Conservation (phyloP, 2,113 vertebrate species). For the Microtus montanus region DNA sequence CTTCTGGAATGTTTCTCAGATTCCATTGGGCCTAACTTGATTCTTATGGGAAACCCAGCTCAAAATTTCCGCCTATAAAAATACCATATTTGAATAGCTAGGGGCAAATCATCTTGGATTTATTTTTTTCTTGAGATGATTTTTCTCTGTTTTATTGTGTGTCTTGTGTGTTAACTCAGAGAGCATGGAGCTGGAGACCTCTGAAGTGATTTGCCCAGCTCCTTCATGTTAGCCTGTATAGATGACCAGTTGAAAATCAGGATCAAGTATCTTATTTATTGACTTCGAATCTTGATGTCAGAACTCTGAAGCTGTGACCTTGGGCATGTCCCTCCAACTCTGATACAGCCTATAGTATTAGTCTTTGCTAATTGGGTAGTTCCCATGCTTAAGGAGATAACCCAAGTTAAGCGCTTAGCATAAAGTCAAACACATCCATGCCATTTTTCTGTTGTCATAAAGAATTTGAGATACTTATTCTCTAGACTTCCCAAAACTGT, state of each 20-base stretch:
- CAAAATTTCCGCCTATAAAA: neutral
- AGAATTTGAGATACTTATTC: conserved; percentile 31
- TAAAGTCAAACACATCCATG: neutral
- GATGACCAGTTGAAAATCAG: neutral
- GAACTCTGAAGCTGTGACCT: neutral
- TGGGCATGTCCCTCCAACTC: neutral
- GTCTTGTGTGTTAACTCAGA: neutral
- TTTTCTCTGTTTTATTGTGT: neutral
- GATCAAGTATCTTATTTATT: neutral
- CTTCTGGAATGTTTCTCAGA: neutral
- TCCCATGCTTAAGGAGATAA: neutral
- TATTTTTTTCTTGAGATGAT: neutral
- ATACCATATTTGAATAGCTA: neutral
- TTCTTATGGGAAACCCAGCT: neutral
- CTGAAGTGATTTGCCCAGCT: neutral
- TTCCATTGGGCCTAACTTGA: neutral
- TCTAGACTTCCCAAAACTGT: conserved; percentile 2
- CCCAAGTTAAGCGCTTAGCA: neutral
- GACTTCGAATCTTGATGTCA: neutral
- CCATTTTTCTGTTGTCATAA: conserved; percentile 39
- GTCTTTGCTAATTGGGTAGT: neutral
- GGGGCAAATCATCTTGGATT: neutral
- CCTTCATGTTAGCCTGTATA: neutral
- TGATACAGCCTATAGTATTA: neutral
- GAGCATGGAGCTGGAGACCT: neutral